Evolutionary conservation across 2,888 invertebrate genomes (phyloP), one percentile per base, ranked within the genome.

Genomic region (Mechanitis messenoides): DNA sequence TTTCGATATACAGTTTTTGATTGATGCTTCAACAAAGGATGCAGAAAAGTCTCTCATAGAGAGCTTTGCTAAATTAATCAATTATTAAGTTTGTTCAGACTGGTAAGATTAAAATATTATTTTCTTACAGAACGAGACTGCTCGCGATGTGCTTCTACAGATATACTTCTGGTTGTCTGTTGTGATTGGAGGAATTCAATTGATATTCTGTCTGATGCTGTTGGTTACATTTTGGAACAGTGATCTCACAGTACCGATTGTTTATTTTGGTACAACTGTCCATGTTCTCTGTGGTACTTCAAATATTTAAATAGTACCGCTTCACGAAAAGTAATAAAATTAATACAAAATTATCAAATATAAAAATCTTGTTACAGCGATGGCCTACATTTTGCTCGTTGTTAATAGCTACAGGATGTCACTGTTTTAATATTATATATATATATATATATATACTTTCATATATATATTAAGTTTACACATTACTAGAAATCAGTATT

Each of bases 121-220:
- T 31, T 50, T 28, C 31, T 7, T 20, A 33, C 12, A 56, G 56
- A 56, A 56, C 45, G 56, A 56, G 33, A n/a, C 9, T 12, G 56
- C 45, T 46, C 33, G 46, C 5, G 56, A 56, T 33, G 45, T 56
- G 12, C n/a, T 47, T 5, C 46, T 56, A n/a, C 56, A 56, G 33
- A 46, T 56, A 5, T 56, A 46, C n/a, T 56, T 56, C 45, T 56
- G 56, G 56, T 12, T 56, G 33, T 46, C 56, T 12, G 56, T 56
- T 12, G 46, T 33, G 12, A 33, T 11, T 31, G 56, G 46, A 33
- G 33, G 11, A n/a, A 46, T 56, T n/a, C 56, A 56, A 46, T 33
- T 56, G 12, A 46, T 46, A 20, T 56, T 56, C 46, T 56, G 56
- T 46, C 9, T 33, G 1, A 2, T 56, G 4, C n/a, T 56, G 2